Percentiles rank a stretch among this genome's conserved stretches.
Evolutionary conservation across 2,113 vertebrate species (phyloP).

Genomic region (Xenopus laevis): DNA sequence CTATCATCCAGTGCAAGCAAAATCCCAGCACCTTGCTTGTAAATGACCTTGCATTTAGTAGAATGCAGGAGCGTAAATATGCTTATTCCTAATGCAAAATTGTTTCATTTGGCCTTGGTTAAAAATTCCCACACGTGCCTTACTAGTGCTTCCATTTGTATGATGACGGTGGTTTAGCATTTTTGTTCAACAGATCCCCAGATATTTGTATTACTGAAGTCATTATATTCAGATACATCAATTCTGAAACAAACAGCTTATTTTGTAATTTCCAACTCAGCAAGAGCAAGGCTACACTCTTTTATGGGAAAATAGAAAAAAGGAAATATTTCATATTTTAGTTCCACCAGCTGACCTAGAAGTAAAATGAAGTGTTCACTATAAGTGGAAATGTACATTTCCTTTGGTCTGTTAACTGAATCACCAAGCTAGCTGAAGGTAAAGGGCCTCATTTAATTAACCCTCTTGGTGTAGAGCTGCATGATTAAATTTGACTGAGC

Average conservation of each 20-base stretch:
- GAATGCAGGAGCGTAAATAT: too few species aligned
- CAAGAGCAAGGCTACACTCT: background rate
- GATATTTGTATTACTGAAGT: too few species aligned
- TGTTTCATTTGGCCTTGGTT: too few species aligned
- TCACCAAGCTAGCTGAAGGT: constrained; percentile 70
- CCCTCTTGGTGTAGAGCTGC: constrained; percentile 84
- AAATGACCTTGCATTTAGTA: too few species aligned
- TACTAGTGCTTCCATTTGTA: too few species aligned
- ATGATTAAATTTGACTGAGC: constrained; percentile 91
- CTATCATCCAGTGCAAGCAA: too few species aligned
- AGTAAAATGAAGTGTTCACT: constrained; percentile 63
- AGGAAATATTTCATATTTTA: constrained; percentile 33
- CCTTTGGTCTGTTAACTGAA: constrained; percentile 74
- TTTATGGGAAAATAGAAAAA: constrained; percentile 22
- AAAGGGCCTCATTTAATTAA: constrained; percentile 89
- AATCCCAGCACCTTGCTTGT: too few species aligned
- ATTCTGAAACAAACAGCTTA: background rate
- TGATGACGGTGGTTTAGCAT: too few species aligned
- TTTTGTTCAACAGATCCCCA: too few species aligned
- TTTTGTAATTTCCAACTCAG: background rate
- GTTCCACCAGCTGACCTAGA: constrained; percentile 41
- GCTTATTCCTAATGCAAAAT: too few species aligned
- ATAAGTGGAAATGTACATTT: constrained; percentile 69
- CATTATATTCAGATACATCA: too few species aligned
- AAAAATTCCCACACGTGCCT: too few species aligned